phyloP scores from a whole-genome alignment of 2,113 vertebrate genomes.

The Mustela lutreola region DNA sequence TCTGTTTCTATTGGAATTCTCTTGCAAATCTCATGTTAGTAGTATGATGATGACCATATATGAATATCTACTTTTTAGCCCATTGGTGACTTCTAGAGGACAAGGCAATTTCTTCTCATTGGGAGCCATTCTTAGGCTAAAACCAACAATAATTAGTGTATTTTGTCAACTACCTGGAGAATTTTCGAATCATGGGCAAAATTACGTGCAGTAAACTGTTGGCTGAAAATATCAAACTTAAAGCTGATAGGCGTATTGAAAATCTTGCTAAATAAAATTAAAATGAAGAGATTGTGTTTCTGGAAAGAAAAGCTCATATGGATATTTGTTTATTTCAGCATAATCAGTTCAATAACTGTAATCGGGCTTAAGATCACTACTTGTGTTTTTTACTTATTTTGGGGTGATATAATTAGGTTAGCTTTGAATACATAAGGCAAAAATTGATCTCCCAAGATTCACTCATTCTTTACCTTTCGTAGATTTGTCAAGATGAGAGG shows the following conservation, averaged over 20 bases:
- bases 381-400: conserved; percentile 69
- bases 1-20: neutral
- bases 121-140: neutral
- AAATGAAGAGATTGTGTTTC: neutral
- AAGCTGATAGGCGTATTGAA: neutral
- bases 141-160: neutral
- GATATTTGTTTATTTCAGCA: neutral
- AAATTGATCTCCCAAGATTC: conserved; percentile 64
- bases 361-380: neutral
- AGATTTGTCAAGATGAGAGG: neutral
- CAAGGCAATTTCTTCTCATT: neutral
- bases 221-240: neutral
- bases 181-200: neutral
- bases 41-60: neutral
- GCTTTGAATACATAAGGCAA: conserved; percentile 72
- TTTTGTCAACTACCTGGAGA: neutral
- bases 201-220: neutral
- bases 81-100: neutral
- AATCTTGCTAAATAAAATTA: neutral
- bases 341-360: neutral
- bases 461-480: conserved; percentile 65
- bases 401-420: conserved; percentile 73
- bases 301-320: neutral
- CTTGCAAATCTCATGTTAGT: neutral
- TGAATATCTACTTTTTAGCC: neutral